Evolutionary conservation across 2,113 vertebrate genomes (phyloP).

Genomic region (Gymnobelideus leadbeateri): DNA sequence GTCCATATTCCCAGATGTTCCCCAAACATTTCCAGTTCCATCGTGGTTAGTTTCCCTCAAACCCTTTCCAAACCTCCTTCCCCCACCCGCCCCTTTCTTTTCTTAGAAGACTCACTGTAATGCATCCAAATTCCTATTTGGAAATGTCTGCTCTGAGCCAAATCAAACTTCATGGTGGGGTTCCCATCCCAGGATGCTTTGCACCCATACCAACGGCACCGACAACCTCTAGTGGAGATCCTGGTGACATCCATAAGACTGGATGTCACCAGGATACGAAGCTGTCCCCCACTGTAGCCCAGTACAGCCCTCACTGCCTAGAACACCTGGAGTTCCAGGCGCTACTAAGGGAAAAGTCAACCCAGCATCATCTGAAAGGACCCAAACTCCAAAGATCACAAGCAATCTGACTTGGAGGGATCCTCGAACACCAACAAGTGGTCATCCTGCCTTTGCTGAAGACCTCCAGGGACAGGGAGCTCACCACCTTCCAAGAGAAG

Average conservation of each 20-base stretch:
- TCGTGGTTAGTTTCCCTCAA: slow-evolving; percentile 3
- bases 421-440: not conserved
- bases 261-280: not conserved
- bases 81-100: slow-evolving; percentile 9
- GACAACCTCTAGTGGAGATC: not conserved
- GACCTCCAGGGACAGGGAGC: not conserved
- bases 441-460: not conserved
- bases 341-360: not conserved
- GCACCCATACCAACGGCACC: slow-evolving; percentile 46
- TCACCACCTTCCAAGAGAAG: not conserved
- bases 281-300: not conserved
- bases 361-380: not conserved
- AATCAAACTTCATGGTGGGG: slow-evolving; percentile 75
- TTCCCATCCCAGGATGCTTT: slow-evolving; percentile 72
- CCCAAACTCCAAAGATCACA: not conserved
- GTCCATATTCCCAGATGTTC: slow-evolving; percentile 18
- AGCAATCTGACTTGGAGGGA: not conserved
- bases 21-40: slow-evolving; percentile 59
- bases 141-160: slow-evolving; percentile 72
- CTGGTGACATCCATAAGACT: too few species aligned
- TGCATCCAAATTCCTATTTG: slow-evolving; percentile 72
- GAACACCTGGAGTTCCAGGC: not conserved
- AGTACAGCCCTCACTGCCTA: not conserved
- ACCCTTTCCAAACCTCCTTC: not conserved
- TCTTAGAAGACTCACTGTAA: slow-evolving; percentile 58